Conservation (phyloP, 2,113 vertebrate species). For the Sitta europaea region DNA sequence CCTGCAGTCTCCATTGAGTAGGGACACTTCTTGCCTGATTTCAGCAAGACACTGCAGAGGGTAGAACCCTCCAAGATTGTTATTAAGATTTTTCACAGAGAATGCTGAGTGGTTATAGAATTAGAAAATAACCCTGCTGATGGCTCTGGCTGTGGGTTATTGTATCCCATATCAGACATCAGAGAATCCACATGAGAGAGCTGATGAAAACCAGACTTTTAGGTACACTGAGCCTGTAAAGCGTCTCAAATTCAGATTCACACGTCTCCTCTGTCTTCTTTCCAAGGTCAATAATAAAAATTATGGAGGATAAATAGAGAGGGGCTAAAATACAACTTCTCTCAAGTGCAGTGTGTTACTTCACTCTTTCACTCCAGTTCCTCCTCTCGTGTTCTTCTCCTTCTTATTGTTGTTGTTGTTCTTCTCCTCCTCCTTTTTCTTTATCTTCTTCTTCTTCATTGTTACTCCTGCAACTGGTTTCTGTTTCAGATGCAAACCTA, state of each 20-base stretch:
- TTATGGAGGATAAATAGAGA: not conserved
- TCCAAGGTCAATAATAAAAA: not conserved
- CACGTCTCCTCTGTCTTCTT: not conserved
- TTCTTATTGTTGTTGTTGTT: not conserved
- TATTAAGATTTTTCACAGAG: not conserved
- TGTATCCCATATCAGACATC: not conserved
- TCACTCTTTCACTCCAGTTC: not conserved
- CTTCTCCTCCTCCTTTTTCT: not conserved
- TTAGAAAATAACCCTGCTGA: not conserved
- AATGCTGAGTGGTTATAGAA: not conserved
- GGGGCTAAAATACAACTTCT: not conserved
- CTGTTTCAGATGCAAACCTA: not conserved
- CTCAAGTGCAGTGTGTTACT: rapidly evolving
- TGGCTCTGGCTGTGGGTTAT: not conserved
- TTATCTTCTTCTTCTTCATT: not conserved
- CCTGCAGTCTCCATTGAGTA: not conserved
- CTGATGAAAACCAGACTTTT: not conserved
- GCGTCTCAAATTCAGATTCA: not conserved
- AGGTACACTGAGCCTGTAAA: not conserved
- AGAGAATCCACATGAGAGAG: not conserved
- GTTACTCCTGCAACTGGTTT: not conserved
- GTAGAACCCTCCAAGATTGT: not conserved
- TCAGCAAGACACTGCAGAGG: not conserved
- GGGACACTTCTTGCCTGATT: not conserved
- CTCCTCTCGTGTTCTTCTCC: not conserved